Conservation (phyloP, 2,888 invertebrate genomes). For the Torymus texanus region DNA sequence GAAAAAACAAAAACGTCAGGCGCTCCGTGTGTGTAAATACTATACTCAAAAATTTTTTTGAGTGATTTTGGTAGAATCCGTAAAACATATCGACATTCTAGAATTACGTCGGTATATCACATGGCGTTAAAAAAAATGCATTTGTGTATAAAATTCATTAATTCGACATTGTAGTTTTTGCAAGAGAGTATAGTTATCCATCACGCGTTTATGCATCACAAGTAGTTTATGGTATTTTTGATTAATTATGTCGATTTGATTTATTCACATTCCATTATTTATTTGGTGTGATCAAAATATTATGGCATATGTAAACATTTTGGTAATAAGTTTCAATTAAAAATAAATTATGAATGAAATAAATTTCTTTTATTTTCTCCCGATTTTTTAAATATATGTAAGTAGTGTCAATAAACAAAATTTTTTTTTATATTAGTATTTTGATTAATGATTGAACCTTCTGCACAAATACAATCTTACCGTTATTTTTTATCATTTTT, state of each 20-base stretch:
- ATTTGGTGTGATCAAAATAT: not conserved
- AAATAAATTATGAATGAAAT: constrained; percentile 1
- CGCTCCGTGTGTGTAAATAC: no score
- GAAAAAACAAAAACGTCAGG: no score
- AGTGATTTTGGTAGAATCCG: no score
- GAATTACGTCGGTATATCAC: no score
- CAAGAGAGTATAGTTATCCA: not conserved
- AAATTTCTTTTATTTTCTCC: not conserved
- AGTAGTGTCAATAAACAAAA: no score
- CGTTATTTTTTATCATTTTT: constrained; percentile 1
- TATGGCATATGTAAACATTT: constrained; percentile 32
- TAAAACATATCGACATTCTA: no score
- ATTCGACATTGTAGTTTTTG: not conserved
- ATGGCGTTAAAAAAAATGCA: not conserved
- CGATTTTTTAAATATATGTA: no score
- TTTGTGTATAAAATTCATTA: constrained; percentile 1
- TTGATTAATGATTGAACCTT: not conserved
- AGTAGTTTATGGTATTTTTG: not conserved
- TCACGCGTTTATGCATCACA: not conserved
- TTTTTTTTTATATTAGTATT: not conserved
- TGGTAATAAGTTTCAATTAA: constrained; percentile 24
- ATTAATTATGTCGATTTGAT: not conserved
- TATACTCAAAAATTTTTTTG: no score
- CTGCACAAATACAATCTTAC: not conserved
- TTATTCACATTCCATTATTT: constrained; percentile 15